Evolutionary conservation across 2,888 invertebrate genomes (phyloP), one percentile per base, ranked within the genome.

Genomic region (Lydus trimaculatus): DNA sequence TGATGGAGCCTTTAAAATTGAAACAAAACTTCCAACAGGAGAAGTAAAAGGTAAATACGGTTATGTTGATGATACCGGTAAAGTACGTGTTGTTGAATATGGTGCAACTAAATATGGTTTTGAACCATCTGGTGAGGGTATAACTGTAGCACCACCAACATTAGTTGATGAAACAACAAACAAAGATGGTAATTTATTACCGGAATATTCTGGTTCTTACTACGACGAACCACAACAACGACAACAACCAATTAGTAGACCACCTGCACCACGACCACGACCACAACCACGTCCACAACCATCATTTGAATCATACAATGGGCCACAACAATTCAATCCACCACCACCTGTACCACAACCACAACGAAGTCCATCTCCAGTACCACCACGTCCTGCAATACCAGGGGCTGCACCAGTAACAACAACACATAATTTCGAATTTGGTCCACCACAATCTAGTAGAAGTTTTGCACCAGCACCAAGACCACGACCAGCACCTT

Each of bases 11-110:
- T 95, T 95, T 87, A 95, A 95, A 87, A 95, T 95, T 80, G 96
- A 95, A 85, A 95, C 95, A 11, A 95, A 95, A 84, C 85, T 91
- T 23, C 89, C 91, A 0, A 89, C 89, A 7, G 95, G 95, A 0
- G 95, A 95, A 78, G 95, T 95, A 11, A 94, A 93, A 85, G 96
- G 96, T 75, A 96, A 96, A 84, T 96, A 96, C 82, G 96, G 96
- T 2, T 96, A 95, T 87, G 92, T 92, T 66, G 96, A 95, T 81
- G 94, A 94, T 80, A 87, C 90, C 65, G 91, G 96, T 80, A 90
- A 94, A 88, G 90, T 92, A 1, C 91, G 95, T 48, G 93, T 94
- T 1, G 91, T 95, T 25, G 95, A 96, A 82, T 96, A 96, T 81
- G 95, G 95, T 7, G 95, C 95, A 43, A 93, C 95, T 85, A 93